Base-by-base conservation (phyloP, 2,888 invertebrate genomes). In the Tipula helvola region DNA sequence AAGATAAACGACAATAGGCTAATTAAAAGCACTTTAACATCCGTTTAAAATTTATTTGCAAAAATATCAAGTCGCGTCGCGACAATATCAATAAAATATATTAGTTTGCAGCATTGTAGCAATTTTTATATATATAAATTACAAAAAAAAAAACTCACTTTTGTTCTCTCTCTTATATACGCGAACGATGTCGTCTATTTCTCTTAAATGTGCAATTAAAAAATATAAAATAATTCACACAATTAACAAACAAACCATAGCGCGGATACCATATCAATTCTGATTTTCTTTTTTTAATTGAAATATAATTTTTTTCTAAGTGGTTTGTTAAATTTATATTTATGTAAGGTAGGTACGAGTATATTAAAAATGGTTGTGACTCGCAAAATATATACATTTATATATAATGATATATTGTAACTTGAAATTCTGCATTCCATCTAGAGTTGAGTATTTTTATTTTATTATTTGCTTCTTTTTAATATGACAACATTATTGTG, bases 1-100 rank as follows among this genome's bases (percentile, higher is more conserved):
- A 71, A 71, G 71, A 71, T 71, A 71, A 71, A 71, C 71, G 71
- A 71, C 71, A 71, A 71, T 71, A 71, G 71, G 71, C 71, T 71
- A 71, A 71, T 71, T 71, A 71, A 71, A 71, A 71, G 71, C 71
- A 71, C 71, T 71, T 71, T 12, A 71, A 28, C 71, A 71, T 71
- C 71, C 71, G 71, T 71, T 71, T 28, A 71, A 39, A 39, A 39
- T 39, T 5, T 39, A 39, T 39, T 5, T 39, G 16, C 5, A 71
- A 71, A 71, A 71, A 71, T 28, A 18, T 28, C 71, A 28, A 71
- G 71, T 71, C 71, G 71, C 71, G 71, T 71, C 71, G 71, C 71
- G 71, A 71, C 71, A 71, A 71, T 71, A 71, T 71, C 71, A 71
- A 71, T 71, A 71, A 71, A 71, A 71, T 71, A 71, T 71, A 28